These are phyloP conservation scores for Camelus bactrianus DNA, from an alignment of 2,113 vertebrate species.

Conservation along the genomic window DNA sequence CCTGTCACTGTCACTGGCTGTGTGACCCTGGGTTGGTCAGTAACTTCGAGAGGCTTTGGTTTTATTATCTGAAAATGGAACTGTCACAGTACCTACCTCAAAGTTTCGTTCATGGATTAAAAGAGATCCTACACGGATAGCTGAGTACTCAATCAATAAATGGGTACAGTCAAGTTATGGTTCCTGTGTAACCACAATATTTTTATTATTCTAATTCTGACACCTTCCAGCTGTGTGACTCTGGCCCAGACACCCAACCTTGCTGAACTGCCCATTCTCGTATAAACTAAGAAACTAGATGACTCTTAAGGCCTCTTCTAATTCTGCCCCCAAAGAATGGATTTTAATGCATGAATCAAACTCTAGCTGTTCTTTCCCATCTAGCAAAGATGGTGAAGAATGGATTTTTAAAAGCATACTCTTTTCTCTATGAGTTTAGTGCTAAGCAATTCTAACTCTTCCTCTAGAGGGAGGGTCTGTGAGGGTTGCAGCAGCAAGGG, in stretches of 20 bases:
- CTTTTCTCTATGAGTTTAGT: not conserved
- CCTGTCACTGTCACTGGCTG: too few relatives aligned
- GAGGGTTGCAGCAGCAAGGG: not conserved
- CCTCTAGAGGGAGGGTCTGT: not conserved
- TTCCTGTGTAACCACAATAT: not conserved
- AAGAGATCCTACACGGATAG: not conserved
- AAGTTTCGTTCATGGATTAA: not conserved
- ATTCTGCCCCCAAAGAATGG: not conserved
- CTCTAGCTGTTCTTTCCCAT: too few relatives aligned
- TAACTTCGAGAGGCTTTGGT: not conserved
- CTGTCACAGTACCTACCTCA: not conserved
- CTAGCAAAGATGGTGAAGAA: too few relatives aligned
- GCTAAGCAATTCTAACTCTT: not conserved
- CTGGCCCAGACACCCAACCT: not conserved
- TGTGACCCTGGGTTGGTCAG: not conserved
- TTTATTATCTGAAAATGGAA: not conserved
- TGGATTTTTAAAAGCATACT: not conserved
- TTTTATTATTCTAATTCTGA: not conserved
- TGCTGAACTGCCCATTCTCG: not conserved
- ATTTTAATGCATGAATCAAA: not conserved
- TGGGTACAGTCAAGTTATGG: not conserved
- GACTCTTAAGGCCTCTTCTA: not conserved
- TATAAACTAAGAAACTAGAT: not conserved
- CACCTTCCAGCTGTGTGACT: not conserved
- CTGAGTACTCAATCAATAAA: not conserved